Evolutionary conservation across 2,113 vertebrate species (phyloP).

Genomic region (Vireo altiloquus): DNA sequence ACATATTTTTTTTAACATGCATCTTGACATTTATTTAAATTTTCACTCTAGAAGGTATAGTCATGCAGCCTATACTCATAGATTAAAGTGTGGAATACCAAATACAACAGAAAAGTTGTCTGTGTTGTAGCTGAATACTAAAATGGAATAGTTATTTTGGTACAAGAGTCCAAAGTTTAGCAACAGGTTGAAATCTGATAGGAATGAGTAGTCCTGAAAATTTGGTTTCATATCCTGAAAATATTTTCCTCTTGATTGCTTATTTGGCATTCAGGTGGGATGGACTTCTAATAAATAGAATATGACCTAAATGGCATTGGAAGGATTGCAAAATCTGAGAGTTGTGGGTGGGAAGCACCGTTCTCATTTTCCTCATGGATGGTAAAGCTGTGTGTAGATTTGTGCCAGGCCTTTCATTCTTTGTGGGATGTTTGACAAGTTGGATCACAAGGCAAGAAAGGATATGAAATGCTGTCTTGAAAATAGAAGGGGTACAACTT

Average conservation of each 20-base stretch:
- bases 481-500: not conserved
- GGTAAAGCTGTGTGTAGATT: not conserved
- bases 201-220: not conserved
- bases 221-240: not conserved
- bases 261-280: not conserved
- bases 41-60: slow-evolving; percentile 42
- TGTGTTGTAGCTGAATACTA: not conserved
- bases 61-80: not conserved
- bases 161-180: not conserved
- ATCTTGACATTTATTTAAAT: slow-evolving; percentile 64
- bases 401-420: not conserved
- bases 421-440: not conserved
- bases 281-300: not conserved
- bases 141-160: not conserved
- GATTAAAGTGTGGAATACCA: slow-evolving; percentile 22
- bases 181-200: not conserved
- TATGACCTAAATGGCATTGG: not conserved
- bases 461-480: not conserved
- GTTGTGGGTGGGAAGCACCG: fast-evolving
- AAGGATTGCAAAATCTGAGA: not conserved
- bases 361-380: not conserved
- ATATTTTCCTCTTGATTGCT: not conserved
- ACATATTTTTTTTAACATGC: slow-evolving; percentile 61
- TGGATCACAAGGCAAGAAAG: not conserved
- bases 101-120: not conserved